Evolutionary conservation across 2,888 invertebrate genomes (phyloP).

Genomic region (Dryomyza anilis): DNA sequence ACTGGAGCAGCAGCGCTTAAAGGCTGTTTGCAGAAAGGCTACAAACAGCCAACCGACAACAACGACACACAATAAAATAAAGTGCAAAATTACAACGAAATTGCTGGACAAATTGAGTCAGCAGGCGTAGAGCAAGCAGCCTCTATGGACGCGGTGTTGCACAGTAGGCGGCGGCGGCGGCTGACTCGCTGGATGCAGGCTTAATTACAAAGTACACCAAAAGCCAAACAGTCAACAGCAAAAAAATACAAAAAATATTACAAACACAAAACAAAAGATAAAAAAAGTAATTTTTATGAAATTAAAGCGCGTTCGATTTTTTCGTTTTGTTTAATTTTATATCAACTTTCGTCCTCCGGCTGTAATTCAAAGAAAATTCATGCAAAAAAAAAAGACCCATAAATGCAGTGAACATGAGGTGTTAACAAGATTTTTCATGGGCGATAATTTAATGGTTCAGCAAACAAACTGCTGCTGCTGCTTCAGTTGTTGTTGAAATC

Average conservation of each 20-base stretch:
- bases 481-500: constrained; percentile 3
- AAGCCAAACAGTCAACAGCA: constrained; percentile 11
- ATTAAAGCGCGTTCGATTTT: constrained; percentile 6
- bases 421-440: constrained; percentile 47
- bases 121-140: not conserved
- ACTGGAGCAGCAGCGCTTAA: not conserved
- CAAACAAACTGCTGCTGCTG: constrained; percentile 33
- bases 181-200: not conserved
- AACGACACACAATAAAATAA: constrained; percentile 10
- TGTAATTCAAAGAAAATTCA: constrained; percentile 16
- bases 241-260: not conserved
- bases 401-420: constrained; percentile 39
- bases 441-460: constrained; percentile 46
- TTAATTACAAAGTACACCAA: constrained; percentile 26
- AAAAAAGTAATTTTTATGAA: constrained; percentile 17
- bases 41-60: not conserved
- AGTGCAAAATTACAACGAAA: constrained; percentile 27
- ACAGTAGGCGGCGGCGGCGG: not conserved
- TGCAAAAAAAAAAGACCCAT: not conserved
- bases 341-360: not conserved
- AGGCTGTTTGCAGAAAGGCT: not conserved
- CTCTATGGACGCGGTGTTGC: not conserved
- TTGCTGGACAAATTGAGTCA: constrained; percentile 30
- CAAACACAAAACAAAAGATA: not conserved
- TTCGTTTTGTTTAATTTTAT: not conserved